phyloP scores from a whole-genome alignment of 2,888 invertebrate genomes.

The Drosophila paracracens region DNA sequence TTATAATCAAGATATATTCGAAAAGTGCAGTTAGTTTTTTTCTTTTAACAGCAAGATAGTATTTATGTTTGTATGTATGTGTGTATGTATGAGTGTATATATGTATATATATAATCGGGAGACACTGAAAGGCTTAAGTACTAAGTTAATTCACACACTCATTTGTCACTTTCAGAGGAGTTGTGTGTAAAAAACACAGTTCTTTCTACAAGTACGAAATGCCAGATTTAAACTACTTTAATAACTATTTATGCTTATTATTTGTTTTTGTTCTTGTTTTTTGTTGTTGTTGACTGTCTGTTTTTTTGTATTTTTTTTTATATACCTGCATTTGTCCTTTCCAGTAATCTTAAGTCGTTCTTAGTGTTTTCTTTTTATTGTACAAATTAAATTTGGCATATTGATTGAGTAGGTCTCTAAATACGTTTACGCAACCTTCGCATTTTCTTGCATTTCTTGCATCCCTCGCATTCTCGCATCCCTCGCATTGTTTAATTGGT shows the following conservation, averaged over 20 bases:
- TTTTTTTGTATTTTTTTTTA: constrained; percentile 41
- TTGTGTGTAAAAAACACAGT: constrained; percentile 27
- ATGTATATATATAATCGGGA: neutral
- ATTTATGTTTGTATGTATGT: constrained; percentile 10
- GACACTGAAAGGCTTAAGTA: constrained; percentile 3
- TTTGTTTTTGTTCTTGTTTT: constrained; percentile 5
- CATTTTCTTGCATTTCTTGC: constrained; percentile 1
- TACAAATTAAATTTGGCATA: constrained; percentile 71
- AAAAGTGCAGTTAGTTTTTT: constrained; percentile 36
- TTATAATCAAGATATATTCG: constrained; percentile 24
- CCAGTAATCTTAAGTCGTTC: constrained; percentile 43
- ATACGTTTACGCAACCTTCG: constrained; percentile 19
- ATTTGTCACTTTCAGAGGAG: constrained; percentile 19
- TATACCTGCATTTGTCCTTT: constrained; percentile 78
- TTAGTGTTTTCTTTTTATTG: constrained; percentile 38
- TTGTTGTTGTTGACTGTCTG: constrained; percentile 42
- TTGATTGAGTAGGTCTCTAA: constrained; percentile 68
- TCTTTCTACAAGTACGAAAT: constrained; percentile 47
- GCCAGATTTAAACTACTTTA: constrained; percentile 52
- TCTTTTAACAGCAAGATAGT: constrained; percentile 46
- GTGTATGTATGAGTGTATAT: constrained; percentile 18
- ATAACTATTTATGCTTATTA: constrained; percentile 20
- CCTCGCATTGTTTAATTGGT: constrained; percentile 45
- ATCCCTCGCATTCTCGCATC: neutral
- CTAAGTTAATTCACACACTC: constrained; percentile 30